Conservation (phyloP, 2,888 invertebrate species). For the Lithophane ornitopus region DNA sequence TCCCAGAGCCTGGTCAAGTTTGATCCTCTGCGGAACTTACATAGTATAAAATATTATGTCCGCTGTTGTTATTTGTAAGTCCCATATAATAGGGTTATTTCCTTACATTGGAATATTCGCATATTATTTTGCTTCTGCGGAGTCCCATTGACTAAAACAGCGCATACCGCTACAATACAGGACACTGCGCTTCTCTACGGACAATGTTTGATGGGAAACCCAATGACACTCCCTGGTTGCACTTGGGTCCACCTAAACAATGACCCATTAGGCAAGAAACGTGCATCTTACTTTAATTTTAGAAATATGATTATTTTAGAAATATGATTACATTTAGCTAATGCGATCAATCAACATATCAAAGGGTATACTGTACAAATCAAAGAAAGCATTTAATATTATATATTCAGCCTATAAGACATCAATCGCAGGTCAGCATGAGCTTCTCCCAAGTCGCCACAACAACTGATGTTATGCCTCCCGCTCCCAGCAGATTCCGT, state of each 20-base stretch:
- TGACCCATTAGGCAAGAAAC: background rate
- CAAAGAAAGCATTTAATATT: too few species aligned
- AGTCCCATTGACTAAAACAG: too few species aligned
- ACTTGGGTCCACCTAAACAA: background rate
- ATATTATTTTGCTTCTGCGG: conserved; percentile 1
- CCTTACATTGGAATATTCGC: background rate
- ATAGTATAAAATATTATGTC: background rate
- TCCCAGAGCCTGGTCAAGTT: background rate
- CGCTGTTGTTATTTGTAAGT: background rate
- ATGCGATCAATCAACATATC: too few species aligned
- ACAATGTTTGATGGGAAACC: background rate
- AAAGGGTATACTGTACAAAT: too few species aligned
- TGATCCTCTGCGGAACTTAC: background rate
- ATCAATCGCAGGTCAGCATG: background rate
- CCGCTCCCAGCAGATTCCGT: background rate
- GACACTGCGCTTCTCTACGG: background rate
- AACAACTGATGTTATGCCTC: too few species aligned
- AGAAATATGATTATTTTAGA: background rate
- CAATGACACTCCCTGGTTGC: background rate
- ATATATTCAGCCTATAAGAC: background rate
- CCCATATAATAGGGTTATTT: background rate
- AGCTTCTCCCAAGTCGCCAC: background rate
- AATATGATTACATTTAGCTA: too few species aligned
- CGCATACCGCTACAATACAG: background rate
- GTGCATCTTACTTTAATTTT: background rate